Percentiles rank a stretch among this genome's conserved stretches.
These are phyloP conservation scores for Cebidichthys violaceus DNA, from an alignment of 2,113 vertebrate species.

Conservation along the genomic window DNA sequence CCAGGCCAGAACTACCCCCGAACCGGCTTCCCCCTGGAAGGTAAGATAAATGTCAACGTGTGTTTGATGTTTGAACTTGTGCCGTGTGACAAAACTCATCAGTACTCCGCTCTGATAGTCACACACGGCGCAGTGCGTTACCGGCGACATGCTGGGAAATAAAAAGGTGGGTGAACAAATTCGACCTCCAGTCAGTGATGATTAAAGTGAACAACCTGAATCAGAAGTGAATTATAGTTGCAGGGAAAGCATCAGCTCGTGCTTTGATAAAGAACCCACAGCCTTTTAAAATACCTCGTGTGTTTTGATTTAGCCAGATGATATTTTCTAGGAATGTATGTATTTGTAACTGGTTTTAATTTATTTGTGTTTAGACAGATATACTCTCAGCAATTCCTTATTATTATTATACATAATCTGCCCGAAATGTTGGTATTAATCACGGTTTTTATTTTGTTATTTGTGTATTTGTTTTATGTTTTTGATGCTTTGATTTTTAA, in stretches of 20 bases:
- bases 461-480: neutral
- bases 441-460: neutral
- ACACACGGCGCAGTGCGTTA: constrained; percentile 47
- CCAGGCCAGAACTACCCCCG: constrained; percentile 97
- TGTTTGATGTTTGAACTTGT: constrained; percentile 40
- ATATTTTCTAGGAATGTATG: neutral
- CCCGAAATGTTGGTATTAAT: neutral
- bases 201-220: constrained; percentile 57
- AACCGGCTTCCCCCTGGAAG: constrained; percentile 97
- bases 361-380: neutral
- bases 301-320: neutral
- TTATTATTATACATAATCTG: neutral
- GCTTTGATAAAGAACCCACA: neutral
- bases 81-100: constrained; percentile 30
- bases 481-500: neutral
- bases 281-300: neutral
- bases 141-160: constrained; percentile 56
- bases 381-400: no score
- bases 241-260: neutral
- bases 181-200: constrained; percentile 53
- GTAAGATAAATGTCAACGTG: constrained; percentile 80
- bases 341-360: neutral
- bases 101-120: constrained; percentile 23
- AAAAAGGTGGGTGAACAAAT: constrained; percentile 57
- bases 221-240: constrained; percentile 21